Evolutionary conservation across 2,888 invertebrate species (phyloP).

Genomic region (Amphipyra berbera): DNA sequence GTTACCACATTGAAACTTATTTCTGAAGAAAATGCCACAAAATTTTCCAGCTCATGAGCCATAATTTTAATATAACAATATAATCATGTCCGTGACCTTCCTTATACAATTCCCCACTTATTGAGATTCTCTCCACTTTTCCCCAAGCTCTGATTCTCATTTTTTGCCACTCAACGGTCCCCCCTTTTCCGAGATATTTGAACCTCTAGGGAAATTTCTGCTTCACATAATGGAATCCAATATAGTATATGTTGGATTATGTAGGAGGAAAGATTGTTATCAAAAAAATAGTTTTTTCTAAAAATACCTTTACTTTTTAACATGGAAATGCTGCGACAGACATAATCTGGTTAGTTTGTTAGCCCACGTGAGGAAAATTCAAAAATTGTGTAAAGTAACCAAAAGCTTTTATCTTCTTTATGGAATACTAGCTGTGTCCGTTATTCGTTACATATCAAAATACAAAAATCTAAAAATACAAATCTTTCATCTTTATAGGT

Average conservation of each 20-base stretch:
- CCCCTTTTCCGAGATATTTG: slow-evolving; percentile 28
- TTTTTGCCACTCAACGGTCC: slow-evolving; percentile 36
- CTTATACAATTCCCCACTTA: slow-evolving; percentile 16
- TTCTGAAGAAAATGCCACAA: background rate
- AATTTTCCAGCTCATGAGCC: background rate
- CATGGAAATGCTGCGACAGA: background rate
- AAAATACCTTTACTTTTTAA: background rate
- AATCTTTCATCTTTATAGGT: too few species aligned
- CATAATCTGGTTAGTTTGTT: background rate
- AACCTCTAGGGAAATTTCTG: slow-evolving; percentile 52
- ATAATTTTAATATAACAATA: background rate
- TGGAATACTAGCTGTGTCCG: too few species aligned
- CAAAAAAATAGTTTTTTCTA: slow-evolving; percentile 11
- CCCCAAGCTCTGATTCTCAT: slow-evolving; percentile 11
- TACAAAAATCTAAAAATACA: too few species aligned
- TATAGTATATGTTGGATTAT: slow-evolving; percentile 18
- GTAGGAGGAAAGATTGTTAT: slow-evolving; percentile 14
- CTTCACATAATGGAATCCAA: slow-evolving; percentile 30
- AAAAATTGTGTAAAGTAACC: too few species aligned
- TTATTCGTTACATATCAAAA: too few species aligned
- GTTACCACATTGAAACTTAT: too few species aligned
- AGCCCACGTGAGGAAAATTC: background rate
- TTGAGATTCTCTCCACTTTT: slow-evolving; percentile 26
- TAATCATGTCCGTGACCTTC: background rate
- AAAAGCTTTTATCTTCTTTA: too few species aligned